Conservation (phyloP, 2,113 vertebrate species). For the Rhinogobius similis region DNA sequence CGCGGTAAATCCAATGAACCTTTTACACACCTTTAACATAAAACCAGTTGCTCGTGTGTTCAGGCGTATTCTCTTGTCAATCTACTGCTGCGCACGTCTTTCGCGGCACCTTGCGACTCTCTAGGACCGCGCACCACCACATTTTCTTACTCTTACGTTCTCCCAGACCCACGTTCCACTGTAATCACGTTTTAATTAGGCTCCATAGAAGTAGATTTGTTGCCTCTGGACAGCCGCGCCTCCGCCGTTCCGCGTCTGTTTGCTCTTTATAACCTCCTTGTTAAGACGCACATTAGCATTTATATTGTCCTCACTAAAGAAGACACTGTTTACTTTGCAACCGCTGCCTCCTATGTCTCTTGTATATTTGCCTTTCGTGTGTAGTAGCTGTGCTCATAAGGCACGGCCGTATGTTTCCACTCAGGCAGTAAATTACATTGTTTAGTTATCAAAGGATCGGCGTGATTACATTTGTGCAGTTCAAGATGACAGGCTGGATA, state of each 20-base stretch:
- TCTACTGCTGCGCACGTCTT: not conserved
- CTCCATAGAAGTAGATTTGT: constrained; percentile 6
- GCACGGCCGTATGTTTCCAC: constrained; percentile 48
- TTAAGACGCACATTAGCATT: constrained; percentile 30
- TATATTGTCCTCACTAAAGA: constrained; percentile 28
- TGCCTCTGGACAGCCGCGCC: not conserved
- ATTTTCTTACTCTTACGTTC: not conserved
- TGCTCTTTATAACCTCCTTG: constrained; percentile 21
- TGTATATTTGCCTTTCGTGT: constrained; percentile 29
- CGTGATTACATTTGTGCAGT: constrained; percentile 75
- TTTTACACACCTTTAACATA: too few relatives aligned
- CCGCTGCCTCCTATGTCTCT: constrained; percentile 25
- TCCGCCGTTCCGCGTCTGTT: constrained; percentile 5
- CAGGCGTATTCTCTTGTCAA: not conserved
- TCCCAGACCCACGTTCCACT: not conserved
- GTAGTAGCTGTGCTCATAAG: constrained; percentile 35
- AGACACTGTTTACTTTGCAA: constrained; percentile 11
- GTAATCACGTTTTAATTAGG: constrained; percentile 7
- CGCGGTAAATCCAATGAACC: too few relatives aligned
- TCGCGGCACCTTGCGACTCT: not conserved
- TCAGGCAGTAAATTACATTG: constrained; percentile 73
- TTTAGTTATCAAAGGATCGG: constrained; percentile 73
- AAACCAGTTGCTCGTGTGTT: not conserved
- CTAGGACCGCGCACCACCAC: not conserved
- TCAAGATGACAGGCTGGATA: constrained; percentile 68